A percentile compares a stretch with the other conserved stretches of the same genome.
phyloP scores from a whole-genome alignment of 2,888 invertebrate genomes.

The Leptopilina drosophilae region DNA sequence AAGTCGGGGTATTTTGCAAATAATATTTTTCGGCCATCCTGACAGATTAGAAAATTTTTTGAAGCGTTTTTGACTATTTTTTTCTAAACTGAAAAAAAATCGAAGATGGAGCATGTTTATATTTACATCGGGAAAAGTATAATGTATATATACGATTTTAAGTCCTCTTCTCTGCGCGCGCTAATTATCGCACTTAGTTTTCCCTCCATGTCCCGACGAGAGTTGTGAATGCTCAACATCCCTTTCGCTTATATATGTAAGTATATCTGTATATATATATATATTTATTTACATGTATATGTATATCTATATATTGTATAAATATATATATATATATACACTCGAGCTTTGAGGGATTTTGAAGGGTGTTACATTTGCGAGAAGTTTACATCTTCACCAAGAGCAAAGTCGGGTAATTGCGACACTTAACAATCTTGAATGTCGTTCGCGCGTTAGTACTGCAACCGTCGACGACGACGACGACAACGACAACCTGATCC shows the following conservation, averaged over 20 bases:
- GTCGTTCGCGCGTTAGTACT: conserved; percentile 58
- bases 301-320: too few species aligned
- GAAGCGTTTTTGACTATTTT: too few species aligned
- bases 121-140: too few species aligned
- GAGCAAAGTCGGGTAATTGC: conserved; percentile 68
- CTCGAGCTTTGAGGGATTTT: conserved; percentile 45
- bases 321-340: too few species aligned
- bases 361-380: conserved; percentile 63
- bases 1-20: too few species aligned
- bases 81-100: too few species aligned
- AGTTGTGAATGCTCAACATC: conserved; percentile 43
- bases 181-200: conserved; percentile 72
- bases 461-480: not conserved
- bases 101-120: too few species aligned
- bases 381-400: conserved; percentile 62
- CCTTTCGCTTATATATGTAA: conserved; percentile 27
- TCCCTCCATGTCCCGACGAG: conserved; percentile 58
- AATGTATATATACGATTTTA: not conserved
- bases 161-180: conserved; percentile 58
- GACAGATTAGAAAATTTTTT: too few species aligned
- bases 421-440: conserved; percentile 67
- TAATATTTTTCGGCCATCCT: too few species aligned
- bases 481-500: conserved; percentile 10
- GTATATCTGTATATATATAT: too few species aligned
- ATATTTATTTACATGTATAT: too few species aligned